phyloP scores from a whole-genome alignment of 1,140 invertebrate species.

The Arctopsyche grandis region DNA sequence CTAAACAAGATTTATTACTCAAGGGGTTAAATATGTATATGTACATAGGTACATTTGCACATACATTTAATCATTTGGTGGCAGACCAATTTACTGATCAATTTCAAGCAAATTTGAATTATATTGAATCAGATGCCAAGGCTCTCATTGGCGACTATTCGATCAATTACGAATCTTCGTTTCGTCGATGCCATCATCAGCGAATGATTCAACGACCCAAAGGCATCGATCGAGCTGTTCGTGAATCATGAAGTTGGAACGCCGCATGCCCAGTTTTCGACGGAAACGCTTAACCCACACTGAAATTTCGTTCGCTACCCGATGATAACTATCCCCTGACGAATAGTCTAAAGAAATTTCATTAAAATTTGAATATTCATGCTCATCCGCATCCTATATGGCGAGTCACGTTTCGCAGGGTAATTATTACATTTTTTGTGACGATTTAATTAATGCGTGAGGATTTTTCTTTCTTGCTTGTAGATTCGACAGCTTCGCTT shows the following conservation, averaged over 20 bases:
- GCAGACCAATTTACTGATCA: too few relatives aligned
- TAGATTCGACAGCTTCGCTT: too few relatives aligned
- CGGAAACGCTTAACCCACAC: background rate
- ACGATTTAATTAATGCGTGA: background rate
- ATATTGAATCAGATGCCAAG: slow-evolving; percentile 13
- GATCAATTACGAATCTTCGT: background rate
- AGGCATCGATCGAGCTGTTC: background rate
- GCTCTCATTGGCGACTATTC: background rate
- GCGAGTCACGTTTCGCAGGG: background rate
- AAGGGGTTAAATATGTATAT: too few relatives aligned
- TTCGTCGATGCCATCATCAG: slow-evolving; percentile 13
- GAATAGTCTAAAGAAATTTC: too few relatives aligned
- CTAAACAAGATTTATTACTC: too few relatives aligned
- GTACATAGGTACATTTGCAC: too few relatives aligned
- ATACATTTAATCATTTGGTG: too few relatives aligned
- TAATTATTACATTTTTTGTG: background rate
- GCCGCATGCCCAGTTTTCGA: background rate
- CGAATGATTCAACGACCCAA: background rate
- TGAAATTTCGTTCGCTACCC: background rate
- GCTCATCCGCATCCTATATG: background rate
- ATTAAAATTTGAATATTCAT: slow-evolving; percentile 4
- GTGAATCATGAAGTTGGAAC: background rate
- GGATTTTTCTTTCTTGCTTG: background rate
- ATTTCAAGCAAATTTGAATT: background rate
- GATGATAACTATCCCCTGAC: background rate